Evolutionary conservation across 2,113 vertebrate genomes (phyloP).

Genomic region (Vicugna pacos): DNA sequence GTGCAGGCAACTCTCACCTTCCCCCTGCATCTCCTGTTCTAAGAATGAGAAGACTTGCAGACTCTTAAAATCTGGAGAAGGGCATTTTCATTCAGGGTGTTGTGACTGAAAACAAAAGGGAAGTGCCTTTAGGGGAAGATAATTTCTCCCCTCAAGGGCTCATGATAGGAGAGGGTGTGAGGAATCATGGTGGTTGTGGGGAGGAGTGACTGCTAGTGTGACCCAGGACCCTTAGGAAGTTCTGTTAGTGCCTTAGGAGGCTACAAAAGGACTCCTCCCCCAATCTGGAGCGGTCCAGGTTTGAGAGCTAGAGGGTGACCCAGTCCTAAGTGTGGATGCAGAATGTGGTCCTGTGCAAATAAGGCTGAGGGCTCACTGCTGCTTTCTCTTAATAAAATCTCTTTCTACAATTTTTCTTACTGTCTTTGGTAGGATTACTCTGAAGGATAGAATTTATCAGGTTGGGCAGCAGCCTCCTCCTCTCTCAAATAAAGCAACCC

Average conservation of each 20-base stretch:
- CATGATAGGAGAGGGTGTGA: background rate
- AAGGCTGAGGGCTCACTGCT: background rate
- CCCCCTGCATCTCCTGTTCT: background rate
- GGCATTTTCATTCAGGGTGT: background rate
- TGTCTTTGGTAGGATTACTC: background rate
- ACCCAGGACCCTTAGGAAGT: background rate
- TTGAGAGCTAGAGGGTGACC: background rate
- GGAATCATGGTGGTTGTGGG: background rate
- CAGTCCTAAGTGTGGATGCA: background rate
- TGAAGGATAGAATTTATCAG: background rate
- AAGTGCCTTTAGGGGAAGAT: background rate
- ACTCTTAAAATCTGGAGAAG: background rate
- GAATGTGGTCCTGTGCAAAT: background rate
- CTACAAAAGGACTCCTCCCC: background rate
- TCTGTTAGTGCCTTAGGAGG: background rate
- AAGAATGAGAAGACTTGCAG: background rate
- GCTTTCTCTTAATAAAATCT: conserved; percentile 21
- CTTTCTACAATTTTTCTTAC: background rate
- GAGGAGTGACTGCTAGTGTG: background rate
- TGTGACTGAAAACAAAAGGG: background rate
- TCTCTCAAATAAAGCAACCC: background rate
- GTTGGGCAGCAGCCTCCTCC: background rate
- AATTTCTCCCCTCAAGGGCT: background rate
- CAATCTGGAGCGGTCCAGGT: background rate
- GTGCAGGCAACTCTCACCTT: background rate